Conservation (phyloP, 2,888 invertebrate species). For the Biston betularia region DNA sequence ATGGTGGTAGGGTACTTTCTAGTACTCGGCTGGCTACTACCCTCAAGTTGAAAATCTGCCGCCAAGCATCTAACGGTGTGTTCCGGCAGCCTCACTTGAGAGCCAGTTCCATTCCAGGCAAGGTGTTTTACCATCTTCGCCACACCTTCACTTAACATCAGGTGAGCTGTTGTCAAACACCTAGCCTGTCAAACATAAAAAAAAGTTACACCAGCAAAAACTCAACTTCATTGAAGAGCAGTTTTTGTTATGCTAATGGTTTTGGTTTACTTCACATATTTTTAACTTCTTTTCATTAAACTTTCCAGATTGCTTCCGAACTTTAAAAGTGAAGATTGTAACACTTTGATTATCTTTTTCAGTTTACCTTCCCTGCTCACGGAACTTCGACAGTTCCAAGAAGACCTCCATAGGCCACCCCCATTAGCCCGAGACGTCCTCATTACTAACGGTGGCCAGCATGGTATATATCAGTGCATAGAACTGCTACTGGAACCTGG, state of each 20-base stretch:
- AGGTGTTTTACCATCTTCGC: no score
- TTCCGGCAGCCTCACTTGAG: no score
- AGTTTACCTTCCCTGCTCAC: conserved; percentile 86
- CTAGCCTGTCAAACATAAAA: no score
- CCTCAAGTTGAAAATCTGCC: no score
- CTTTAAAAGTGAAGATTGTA: background rate
- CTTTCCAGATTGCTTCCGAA: background rate
- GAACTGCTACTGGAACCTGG: conserved; percentile 90
- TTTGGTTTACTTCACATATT: no score
- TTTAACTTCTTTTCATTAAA: background rate
- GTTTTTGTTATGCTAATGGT: background rate
- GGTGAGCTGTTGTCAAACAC: no score
- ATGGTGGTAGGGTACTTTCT: no score
- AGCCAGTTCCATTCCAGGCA: no score
- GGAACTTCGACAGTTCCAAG: conserved; percentile 88
- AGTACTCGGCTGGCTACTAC: no score
- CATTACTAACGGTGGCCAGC: conserved; percentile 91
- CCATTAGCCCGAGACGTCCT: conserved; percentile 87
- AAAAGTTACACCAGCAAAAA: background rate
- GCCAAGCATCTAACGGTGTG: no score
- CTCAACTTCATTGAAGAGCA: background rate
- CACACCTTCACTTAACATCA: no score
- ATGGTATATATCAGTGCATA: conserved; percentile 91
- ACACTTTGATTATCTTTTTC: conserved; percentile 14
- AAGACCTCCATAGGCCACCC: conserved; percentile 88